Conservation (phyloP, 2,888 invertebrate species). For the Mythimna ferrago region DNA sequence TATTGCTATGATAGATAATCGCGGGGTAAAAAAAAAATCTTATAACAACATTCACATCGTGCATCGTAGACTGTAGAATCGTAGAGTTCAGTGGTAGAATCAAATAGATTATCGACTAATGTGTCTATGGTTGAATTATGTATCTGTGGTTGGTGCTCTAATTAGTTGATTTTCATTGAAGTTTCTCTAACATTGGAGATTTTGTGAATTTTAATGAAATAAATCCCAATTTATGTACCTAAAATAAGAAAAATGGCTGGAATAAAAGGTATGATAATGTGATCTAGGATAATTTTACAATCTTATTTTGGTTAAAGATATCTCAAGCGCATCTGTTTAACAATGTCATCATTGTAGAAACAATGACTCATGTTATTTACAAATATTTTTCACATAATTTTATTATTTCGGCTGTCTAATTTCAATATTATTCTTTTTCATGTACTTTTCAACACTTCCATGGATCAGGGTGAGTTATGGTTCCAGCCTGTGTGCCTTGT, state of each 20-base stretch:
- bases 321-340: slow-evolving; percentile 9
- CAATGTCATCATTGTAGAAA: slow-evolving; percentile 64
- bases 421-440: slow-evolving; percentile 75
- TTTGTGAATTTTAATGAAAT: slow-evolving; percentile 47
- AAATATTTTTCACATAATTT: slow-evolving; percentile 68
- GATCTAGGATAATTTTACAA: neutral
- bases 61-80: too few relatives aligned
- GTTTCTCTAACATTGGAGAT: slow-evolving; percentile 25
- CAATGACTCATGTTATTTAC: slow-evolving; percentile 86
- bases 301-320: neutral
- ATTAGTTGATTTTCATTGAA: slow-evolving; percentile 36
- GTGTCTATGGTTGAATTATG: slow-evolving; percentile 12
- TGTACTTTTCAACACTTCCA: slow-evolving; percentile 67
- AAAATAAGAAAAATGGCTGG: slow-evolving; percentile 83
- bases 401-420: slow-evolving; percentile 49
- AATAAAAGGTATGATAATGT: slow-evolving; percentile 82
- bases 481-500: neutral
- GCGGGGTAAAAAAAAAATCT: too few relatives aligned
- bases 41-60: too few relatives aligned
- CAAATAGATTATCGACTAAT: slow-evolving; percentile 14
- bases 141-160: slow-evolving; percentile 36
- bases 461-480: slow-evolving; percentile 79
- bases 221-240: slow-evolving; percentile 28
- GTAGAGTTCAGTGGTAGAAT: too few relatives aligned
- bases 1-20: too few relatives aligned